Conservation (phyloP, 2,113 vertebrate species). For the Entomyzon cyanotis region DNA sequence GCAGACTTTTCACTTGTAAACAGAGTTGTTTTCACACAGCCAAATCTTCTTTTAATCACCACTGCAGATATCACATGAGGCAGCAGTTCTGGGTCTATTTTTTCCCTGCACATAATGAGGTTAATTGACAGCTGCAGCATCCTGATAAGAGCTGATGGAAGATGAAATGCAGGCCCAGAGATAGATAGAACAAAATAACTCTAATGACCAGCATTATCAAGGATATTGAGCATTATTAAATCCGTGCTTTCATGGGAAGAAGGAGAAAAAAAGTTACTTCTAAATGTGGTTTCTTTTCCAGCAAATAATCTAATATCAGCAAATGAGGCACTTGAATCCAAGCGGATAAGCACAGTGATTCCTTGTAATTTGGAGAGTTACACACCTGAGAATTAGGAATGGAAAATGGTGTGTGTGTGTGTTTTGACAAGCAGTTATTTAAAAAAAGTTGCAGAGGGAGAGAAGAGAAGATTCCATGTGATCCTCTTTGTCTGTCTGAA, state of each 20-base stretch:
- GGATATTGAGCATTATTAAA: not conserved
- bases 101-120: not conserved
- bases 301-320: not conserved
- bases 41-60: not conserved
- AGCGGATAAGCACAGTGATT: not conserved
- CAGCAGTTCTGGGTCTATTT: not conserved
- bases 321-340: not conserved
- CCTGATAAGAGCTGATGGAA: not conserved
- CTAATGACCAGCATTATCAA: not conserved
- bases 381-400: not conserved
- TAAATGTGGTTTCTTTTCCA: not conserved
- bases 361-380: not conserved
- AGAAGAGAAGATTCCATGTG: not conserved
- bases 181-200: not conserved
- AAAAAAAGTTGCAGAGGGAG: not conserved
- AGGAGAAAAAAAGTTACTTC: not conserved
- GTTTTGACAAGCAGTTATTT: not conserved
- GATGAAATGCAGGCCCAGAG: not conserved
- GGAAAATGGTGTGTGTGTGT: not conserved
- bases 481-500: not conserved
- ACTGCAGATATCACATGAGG: not conserved
- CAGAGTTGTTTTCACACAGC: not conserved
- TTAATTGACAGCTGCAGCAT: conserved; percentile 23
- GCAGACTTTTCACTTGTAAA: not conserved
- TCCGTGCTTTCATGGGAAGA: not conserved